Evolutionary conservation across 2,888 invertebrate species (phyloP), one percentile per base, ranked within the genome.

Genomic region (Brachylomia viminalis): DNA sequence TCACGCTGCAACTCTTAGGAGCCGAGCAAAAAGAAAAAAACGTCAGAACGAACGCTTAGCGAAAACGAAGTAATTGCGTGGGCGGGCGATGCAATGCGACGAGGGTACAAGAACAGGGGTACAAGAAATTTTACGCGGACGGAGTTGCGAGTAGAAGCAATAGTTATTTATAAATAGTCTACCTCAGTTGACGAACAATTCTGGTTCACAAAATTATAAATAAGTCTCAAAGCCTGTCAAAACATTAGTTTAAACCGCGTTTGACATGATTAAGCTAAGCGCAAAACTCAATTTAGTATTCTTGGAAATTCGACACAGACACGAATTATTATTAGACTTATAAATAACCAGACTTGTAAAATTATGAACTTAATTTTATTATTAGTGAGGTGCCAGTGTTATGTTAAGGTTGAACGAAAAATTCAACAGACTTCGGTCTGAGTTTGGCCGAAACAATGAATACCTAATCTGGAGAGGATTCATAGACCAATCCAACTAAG

Each of bases 221-320:
- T 68, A 82, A 76, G 30, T 27, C 47, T 52, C 20, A 69, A 69
- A 76, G 17, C 54, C 52, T 66, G 59, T 66, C 75, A 49, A 80
- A 75, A 66, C 47, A 66, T 61, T 42, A 17, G 47, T 54, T 65
- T 5, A 17, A 66, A 54, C 42, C 45, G 23, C 17, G 33, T 81
- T 64, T 52, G 47, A 65, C 52, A 33, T 76, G 27, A 68, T 82
- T 69, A 65, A 59, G 13, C 30, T 59, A 38, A 30, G 76, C 52
- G 54, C 47, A 49, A 69, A 80, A 59, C 27, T 74, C 33, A 42
- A 27, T 82, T 68, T 10, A 20, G 38, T 15, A 65, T 59, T 59
- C 64, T 82, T 58, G 47, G 47, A 69, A 61, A 59, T 58, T 69
- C 13, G 7, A 54, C 23, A 49, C 17, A 59, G 54, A 27, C 52